A percentile compares a stretch with the other conserved stretches of the same genome.
Evolutionary conservation across 2,888 invertebrate species (phyloP).

Genomic region (Himalopsyche tibetana): DNA sequence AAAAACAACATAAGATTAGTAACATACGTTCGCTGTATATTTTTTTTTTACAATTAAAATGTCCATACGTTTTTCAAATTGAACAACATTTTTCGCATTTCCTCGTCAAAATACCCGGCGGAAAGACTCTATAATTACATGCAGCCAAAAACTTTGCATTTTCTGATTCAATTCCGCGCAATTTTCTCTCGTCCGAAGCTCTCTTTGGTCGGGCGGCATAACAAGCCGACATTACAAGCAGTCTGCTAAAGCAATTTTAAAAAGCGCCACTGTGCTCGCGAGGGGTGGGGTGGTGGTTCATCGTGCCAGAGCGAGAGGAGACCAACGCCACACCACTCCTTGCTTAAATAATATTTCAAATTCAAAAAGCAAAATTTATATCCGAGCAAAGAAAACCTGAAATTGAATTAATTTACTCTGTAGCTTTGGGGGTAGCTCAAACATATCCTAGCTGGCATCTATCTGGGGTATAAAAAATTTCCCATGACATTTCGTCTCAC

Average conservation of each 20-base stretch:
- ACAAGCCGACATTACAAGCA: constrained; percentile 56
- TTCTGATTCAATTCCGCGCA: constrained; percentile 58
- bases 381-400: constrained; percentile 64
- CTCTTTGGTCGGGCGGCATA: constrained; percentile 50
- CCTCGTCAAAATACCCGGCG: constrained; percentile 28
- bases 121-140: constrained; percentile 15
- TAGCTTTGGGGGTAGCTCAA: constrained; percentile 50
- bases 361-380: constrained; percentile 65
- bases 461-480: background rate
- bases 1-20: no score
- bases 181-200: constrained; percentile 60
- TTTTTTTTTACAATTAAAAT: background rate
- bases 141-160: constrained; percentile 59
- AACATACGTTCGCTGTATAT: no score
- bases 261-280: constrained; percentile 23
- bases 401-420: constrained; percentile 64
- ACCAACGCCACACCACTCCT: constrained; percentile 54
- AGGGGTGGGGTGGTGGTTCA: background rate
- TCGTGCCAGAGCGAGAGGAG: constrained; percentile 46
- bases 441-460: constrained; percentile 45
- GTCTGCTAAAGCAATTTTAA: constrained; percentile 60
- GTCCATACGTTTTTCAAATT: background rate
- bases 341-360: constrained; percentile 64
- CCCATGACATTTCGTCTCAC: background rate
- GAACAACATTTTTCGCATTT: constrained; percentile 6